Evolutionary conservation across 2,113 vertebrate genomes (phyloP).

Genomic region (Mobula hypostoma): DNA sequence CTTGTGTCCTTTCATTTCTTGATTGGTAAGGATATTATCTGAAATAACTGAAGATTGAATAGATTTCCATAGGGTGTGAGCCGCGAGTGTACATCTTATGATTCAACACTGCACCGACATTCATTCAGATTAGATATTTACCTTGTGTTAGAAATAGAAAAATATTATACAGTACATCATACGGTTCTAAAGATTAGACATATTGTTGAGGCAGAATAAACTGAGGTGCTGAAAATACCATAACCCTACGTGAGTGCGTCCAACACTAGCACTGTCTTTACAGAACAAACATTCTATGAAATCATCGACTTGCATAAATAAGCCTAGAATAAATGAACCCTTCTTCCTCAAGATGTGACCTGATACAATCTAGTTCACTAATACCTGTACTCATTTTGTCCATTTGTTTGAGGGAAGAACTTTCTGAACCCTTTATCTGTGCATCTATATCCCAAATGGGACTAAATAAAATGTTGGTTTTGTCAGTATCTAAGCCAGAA

Average conservation of each 20-base stretch:
- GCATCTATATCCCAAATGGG: not conserved
- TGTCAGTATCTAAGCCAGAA: no score
- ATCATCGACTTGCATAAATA: not conserved
- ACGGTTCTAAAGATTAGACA: not conserved
- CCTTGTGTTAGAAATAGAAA: not conserved
- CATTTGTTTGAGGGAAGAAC: not conserved
- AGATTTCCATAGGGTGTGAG: not conserved
- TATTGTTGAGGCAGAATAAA: not conserved
- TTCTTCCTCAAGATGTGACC: not conserved
- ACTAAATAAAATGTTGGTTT: not conserved
- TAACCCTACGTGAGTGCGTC: not conserved
- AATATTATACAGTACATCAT: not conserved
- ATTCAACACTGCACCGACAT: not conserved
- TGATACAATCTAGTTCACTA: not conserved
- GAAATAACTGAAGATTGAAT: not conserved
- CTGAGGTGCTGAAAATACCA: not conserved
- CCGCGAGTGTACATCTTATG: not conserved
- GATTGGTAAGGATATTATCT: not conserved
- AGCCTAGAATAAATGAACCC: not conserved
- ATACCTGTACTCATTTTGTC: not conserved
- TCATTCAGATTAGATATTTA: not conserved
- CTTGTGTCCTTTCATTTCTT: not conserved
- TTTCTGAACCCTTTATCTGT: not conserved
- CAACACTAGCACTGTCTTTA: not conserved
- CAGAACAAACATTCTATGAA: not conserved